Conservation (phyloP, 2,797 vertebrate genomes). For the Neopelma chrysocephalum region DNA sequence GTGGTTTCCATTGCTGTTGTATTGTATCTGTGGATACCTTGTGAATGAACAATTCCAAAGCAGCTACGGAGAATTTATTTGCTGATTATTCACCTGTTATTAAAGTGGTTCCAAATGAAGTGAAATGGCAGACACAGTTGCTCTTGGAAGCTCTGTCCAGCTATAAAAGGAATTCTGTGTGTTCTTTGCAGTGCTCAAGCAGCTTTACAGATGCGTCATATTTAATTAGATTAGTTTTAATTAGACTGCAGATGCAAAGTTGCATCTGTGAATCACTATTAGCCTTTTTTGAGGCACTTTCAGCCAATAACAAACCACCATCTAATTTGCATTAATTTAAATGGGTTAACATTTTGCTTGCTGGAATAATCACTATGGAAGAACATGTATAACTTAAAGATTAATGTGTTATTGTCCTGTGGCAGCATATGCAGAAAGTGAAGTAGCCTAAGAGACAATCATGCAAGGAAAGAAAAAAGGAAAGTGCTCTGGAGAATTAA, state of each 20-base stretch:
- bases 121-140: conserved; percentile 9
- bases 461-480: neutral
- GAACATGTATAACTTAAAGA: neutral
- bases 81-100: conserved; percentile 42
- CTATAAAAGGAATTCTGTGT: conserved; percentile 7
- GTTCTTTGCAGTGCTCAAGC: neutral
- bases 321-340: conserved; percentile 9
- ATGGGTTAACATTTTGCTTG: conserved; percentile 20
- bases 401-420: neutral
- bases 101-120: conserved; percentile 17
- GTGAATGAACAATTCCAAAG: conserved; percentile 11
- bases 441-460: neutral
- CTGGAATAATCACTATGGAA: neutral
- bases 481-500: neutral
- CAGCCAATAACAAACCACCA: neutral
- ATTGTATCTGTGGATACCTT: neutral
- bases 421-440: neutral
- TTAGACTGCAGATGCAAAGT: conserved; percentile 44
- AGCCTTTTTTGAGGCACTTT: conserved; percentile 7
- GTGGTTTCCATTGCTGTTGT: neutral
- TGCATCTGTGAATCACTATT: conserved; percentile 10
- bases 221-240: conserved; percentile 62
- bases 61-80: conserved; percentile 5
- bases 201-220: conserved; percentile 27
- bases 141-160: conserved; percentile 15